Base-by-base conservation (phyloP, 2,113 vertebrate species). In the Promerops cafer region DNA sequence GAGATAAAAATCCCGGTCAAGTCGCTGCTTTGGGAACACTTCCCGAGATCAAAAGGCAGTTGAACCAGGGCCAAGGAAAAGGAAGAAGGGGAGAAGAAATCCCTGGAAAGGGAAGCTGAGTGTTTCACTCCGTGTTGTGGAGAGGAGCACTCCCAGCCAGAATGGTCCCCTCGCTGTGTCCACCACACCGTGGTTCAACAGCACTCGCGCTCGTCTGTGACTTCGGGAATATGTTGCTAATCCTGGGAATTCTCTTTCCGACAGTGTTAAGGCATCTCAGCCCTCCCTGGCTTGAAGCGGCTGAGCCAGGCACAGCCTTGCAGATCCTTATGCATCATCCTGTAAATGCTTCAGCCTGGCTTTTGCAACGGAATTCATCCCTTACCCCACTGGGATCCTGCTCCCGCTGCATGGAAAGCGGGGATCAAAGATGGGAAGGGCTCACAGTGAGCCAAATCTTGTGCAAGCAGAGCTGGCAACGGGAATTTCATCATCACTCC, bases 61-160 rank as follows among this genome's bases (percentile, higher is more conserved):
- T 88, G 95, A 90, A 79, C 26, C 35, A 26, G 54, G 52, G 70
- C 84, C 88, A 95, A 90, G 52, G 40, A 79, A 47, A 88, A 26
- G 31, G 70, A 79, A 89, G 30, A 56, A 90, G 23, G 9, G 28
- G 64, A 80, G 64, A 56, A 77, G 69, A 89, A 96, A 89, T 42
- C 54, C 52, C 37, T 50, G 68, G 59, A 76, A 76, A 90, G 17
- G 12, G 61, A 86, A 84, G 78, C 23, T 0, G 1, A 83, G 72
- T 0, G 15, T 45, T 75, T 44, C n/a, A 33, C 13, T 39, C 50
- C 0, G 0, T 1, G 3, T 10, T 14, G 2, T 3, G 2, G 21
- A 57, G 28, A 81, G 35, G 53, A 88, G 59, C 33, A n/a, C 59
- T 80, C 83, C 76, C 49, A 65, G 64, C 35, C 0, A 0, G 37